A percentile compares a stretch with the other conserved stretches of the same genome.
These are phyloP conservation scores for Cervus canadensis DNA, from an alignment of 2,113 vertebrate genomes.

Conservation along the genomic window DNA sequence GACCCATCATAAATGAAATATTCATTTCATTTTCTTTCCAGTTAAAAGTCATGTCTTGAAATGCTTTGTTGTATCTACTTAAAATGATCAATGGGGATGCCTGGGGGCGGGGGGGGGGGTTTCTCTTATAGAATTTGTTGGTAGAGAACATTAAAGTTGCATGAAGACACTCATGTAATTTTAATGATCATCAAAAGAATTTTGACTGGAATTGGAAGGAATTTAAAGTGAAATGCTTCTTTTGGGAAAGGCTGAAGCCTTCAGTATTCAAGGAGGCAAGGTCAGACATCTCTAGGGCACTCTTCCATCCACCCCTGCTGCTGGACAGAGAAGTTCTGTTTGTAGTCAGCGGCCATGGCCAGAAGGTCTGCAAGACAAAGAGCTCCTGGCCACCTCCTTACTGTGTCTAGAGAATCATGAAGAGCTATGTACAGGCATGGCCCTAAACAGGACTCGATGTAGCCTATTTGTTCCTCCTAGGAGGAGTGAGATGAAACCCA, in stretches of 20 bases:
- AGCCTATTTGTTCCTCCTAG: not conserved
- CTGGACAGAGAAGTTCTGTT: not conserved
- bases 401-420: not conserved
- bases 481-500: not conserved
- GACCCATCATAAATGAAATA: constrained; percentile 66
- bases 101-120: not conserved
- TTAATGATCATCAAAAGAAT: constrained; percentile 60
- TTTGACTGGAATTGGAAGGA: constrained; percentile 46
- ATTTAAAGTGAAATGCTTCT: constrained; percentile 45
- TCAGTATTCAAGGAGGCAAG: not conserved
- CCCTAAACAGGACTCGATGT: not conserved
- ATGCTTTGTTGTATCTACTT: constrained; percentile 66
- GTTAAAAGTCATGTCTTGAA: constrained; percentile 65
- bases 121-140: constrained; percentile 55
- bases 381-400: not conserved
- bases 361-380: not conserved
- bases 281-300: not conserved
- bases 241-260: not conserved
- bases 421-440: not conserved
- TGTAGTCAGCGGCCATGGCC: not conserved
- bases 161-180: constrained; percentile 61
- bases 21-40: constrained; percentile 70
- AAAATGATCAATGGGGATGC: constrained; percentile 56
- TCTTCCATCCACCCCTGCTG: accelerated
- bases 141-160: constrained; percentile 65